Evolutionary conservation across 1,140 invertebrate genomes (phyloP), one percentile per base, ranked within the genome.

Genomic region (Drosophila lowei): DNA sequence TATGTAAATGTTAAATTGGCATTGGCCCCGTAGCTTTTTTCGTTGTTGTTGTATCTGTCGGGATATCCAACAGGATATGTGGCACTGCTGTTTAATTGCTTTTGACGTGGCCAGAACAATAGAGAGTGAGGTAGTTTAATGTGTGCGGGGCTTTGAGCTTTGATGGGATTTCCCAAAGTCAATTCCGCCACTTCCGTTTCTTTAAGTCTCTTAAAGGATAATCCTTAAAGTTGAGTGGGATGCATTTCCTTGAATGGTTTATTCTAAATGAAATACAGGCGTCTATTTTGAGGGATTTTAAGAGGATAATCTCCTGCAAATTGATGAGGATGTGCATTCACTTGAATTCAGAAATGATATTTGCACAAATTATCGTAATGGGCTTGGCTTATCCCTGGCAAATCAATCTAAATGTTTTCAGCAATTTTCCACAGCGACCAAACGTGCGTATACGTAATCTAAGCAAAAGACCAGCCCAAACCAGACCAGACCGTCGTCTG

Each of bases 371-470:
- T 67, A 67, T 68, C 65, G 63, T 67, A 68, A 68, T 68, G 65
- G 44, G 23, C 63, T 49, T 49, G 42, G 30, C 65, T 55, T 41
- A 41, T 30, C 34, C 34, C 34, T 8, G 3, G 21, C 55, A 57
- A 79, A 79, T 77, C 62, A 66, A 77, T 72, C 62, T 38, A 73
- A 80, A 66, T 63, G 55, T 56, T 66, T 57, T 52, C 50, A 53
- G 48, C 52, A 68, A 72, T 72, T 79, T 65, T 25, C 9, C 15
- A 23, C 72, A 43, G 55, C 38, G 41, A 62, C 61, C 61, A 79
- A 75, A 66, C 77, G 67, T 84, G 76, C 80, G 77, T 84, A 85
- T 80, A 57, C 80, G 56, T 73, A 85, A 85, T 77, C 60, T 64
- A 56, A 30, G 34, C 34, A 46, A 46, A 73, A 59, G 34, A 38